A percentile compares a stretch with the other conserved stretches of the same genome.
These are phyloP conservation scores for Hirtodrosophila cameraria DNA, from an alignment of 2,888 invertebrate species.

Conservation along the genomic window DNA sequence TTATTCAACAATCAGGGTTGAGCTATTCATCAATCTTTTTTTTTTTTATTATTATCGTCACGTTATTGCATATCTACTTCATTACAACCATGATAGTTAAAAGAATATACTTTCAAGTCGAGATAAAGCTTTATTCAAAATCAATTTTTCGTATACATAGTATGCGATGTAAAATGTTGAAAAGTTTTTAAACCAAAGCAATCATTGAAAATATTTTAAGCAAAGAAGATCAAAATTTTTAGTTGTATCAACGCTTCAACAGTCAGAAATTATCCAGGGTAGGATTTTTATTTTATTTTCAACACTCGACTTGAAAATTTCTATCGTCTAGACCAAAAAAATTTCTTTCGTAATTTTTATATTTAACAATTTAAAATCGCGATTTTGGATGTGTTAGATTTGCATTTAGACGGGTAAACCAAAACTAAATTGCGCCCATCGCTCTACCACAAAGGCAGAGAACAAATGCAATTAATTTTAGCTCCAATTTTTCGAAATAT, in stretches of 20 bases:
- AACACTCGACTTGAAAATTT: conserved; percentile 28
- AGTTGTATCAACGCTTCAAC: conserved; percentile 20
- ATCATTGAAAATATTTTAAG: conserved; percentile 5
- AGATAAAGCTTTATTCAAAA: neutral
- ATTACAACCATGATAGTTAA: neutral
- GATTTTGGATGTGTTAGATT: neutral
- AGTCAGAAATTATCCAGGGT: conserved; percentile 46
- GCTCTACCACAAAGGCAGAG: neutral
- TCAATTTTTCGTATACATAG: neutral
- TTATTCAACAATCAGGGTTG: too few relatives aligned
- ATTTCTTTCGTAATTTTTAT: conserved; percentile 17
- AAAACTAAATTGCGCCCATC: conserved; percentile 1
- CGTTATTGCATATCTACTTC: too few relatives aligned
- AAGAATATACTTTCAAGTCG: too few relatives aligned
- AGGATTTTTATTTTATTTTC: conserved; percentile 35
- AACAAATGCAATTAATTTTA: neutral
- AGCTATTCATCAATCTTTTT: too few relatives aligned
- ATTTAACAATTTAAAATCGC: neutral
- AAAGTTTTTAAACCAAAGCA: conserved; percentile 24
- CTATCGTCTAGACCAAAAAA: conserved; percentile 19
- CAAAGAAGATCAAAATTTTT: conserved; percentile 4
- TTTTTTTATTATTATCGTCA: too few relatives aligned
- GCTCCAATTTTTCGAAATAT: too few relatives aligned
- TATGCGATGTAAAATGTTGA: too few relatives aligned
- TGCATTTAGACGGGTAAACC: neutral